These are phyloP conservation scores for Caretta caretta DNA, from an alignment of 2,113 vertebrate genomes.

Conservation along the genomic window DNA sequence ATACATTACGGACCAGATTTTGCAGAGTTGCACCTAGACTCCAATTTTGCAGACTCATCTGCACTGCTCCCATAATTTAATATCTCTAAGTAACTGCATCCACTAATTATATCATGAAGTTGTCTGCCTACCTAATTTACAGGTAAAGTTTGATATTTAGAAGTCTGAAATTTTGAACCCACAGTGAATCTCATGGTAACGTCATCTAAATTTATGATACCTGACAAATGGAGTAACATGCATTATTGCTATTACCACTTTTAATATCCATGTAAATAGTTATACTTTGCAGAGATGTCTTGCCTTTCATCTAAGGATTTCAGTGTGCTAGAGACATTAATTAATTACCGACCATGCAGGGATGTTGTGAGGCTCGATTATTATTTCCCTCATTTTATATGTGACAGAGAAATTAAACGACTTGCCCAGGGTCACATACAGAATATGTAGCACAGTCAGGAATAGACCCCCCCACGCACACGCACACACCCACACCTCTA, in stretches of 20 bases:
- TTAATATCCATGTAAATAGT: background rate
- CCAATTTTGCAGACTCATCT: conserved; percentile 62
- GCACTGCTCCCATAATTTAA: conserved; percentile 48
- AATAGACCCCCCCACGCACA: background rate
- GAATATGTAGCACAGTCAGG: background rate
- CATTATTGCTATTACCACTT: conserved; percentile 6
- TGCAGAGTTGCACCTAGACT: conserved; percentile 36
- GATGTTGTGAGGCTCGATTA: background rate
- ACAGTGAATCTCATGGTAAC: background rate
- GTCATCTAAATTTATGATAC: background rate
- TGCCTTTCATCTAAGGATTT: background rate
- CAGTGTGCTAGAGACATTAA: background rate
- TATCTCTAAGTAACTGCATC: conserved; percentile 56
- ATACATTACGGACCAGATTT: conserved; percentile 47
- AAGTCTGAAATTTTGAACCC: conserved; percentile 42
- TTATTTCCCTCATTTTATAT: background rate
- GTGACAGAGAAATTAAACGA: background rate
- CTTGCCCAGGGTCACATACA: background rate
- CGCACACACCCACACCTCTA: no score
- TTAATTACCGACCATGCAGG: background rate
- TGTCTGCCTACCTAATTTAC: conserved; percentile 56
- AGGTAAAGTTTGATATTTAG: conserved; percentile 54
- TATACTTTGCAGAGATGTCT: background rate
- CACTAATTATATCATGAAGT: conserved; percentile 64
- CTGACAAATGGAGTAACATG: conserved; percentile 6